Evolutionary conservation across 92 coral and sea anemone genomes (phyloP).

Genomic region (Pocillopora meandrina): DNA sequence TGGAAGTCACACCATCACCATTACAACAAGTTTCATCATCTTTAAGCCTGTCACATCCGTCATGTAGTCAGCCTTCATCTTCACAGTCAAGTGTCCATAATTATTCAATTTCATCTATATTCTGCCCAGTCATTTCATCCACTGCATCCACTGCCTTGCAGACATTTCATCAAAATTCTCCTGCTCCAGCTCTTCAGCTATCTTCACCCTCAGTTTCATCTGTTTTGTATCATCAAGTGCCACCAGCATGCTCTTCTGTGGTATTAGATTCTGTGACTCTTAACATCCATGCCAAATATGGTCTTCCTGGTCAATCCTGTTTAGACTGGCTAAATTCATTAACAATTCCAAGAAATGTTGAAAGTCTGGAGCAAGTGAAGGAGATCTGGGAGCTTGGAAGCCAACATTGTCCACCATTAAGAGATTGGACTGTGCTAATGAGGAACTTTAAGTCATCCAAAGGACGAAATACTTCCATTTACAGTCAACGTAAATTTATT

Average conservation of each 20-base stretch:
- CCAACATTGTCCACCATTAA: constrained; percentile 36
- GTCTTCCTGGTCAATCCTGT: constrained; percentile 15
- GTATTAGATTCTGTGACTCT: background rate
- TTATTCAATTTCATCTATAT: no score
- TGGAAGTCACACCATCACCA: constrained; percentile 7
- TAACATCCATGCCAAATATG: constrained; percentile 24
- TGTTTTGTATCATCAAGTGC: background rate
- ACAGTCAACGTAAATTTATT: constrained; percentile 36
- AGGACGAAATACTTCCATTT: constrained; percentile 38
- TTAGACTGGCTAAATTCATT: constrained; percentile 28
- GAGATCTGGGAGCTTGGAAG: constrained; percentile 48
- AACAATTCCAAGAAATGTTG: constrained; percentile 38
- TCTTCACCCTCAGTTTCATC: no score
- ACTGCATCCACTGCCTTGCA: no score
- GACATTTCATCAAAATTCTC: no score
- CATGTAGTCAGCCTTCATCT: background rate
- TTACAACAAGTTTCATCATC: background rate
- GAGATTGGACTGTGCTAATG: constrained; percentile 46
- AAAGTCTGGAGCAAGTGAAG: constrained; percentile 40
- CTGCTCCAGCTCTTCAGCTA: no score
- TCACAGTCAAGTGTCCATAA: background rate
- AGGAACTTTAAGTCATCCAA: constrained; percentile 36
- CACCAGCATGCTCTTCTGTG: background rate
- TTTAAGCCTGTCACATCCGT: background rate
- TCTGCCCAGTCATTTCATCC: no score